Evolutionary conservation across 2,888 invertebrate genomes (phyloP).

Genomic region (Chouioia cunea): DNA sequence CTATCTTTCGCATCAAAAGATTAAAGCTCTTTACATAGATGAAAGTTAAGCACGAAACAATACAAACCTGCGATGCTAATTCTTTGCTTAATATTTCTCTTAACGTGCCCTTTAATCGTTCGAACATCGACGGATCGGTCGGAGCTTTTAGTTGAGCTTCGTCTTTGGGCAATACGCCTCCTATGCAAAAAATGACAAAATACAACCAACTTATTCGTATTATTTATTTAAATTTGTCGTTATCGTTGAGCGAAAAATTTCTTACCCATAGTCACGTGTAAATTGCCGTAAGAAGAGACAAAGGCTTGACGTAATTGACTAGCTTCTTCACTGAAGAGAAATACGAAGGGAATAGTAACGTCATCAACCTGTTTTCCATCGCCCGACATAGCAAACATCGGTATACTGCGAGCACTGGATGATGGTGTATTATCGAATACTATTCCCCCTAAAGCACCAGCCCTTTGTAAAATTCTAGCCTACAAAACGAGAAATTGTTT

Average conservation of each 20-base stretch:
- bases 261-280: constrained; percentile 62
- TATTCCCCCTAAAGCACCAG: constrained; percentile 87
- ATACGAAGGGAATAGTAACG: constrained; percentile 90
- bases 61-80: constrained; percentile 62
- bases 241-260: neutral
- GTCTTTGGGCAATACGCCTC: constrained; percentile 51
- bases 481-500: constrained; percentile 50
- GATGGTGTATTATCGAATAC: constrained; percentile 86
- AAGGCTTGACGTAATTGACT: constrained; percentile 75
- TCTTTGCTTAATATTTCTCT: constrained; percentile 62
- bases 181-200: constrained; percentile 28
- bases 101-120: constrained; percentile 62
- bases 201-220: constrained; percentile 6
- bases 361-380: constrained; percentile 83
- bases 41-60: constrained; percentile 56
- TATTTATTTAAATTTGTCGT: constrained; percentile 28
- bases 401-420: constrained; percentile 80
- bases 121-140: constrained; percentile 62
- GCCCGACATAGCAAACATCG: constrained; percentile 97
- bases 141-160: constrained; percentile 64
- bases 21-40: constrained; percentile 53
- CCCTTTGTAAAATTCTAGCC: constrained; percentile 84
- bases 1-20: constrained; percentile 52
- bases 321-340: constrained; percentile 86
- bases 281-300: constrained; percentile 53